Evolutionary conservation across 2,797 vertebrate species (phyloP).

Genomic region (Notolabrus celidotus): DNA sequence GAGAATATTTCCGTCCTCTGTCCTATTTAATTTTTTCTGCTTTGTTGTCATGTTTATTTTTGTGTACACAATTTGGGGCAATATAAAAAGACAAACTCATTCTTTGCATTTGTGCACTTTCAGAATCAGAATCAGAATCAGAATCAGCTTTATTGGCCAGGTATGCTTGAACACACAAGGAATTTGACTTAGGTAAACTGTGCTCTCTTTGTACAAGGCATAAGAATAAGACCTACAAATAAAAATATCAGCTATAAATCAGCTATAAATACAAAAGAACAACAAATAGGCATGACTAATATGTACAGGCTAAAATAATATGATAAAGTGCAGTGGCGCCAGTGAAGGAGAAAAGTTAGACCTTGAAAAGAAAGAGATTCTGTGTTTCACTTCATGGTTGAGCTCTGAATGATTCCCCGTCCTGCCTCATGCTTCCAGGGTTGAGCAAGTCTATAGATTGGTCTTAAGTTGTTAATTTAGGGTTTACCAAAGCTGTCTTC

Average conservation of each 20-base stretch:
- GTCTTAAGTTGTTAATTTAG: slow-evolving; percentile 33
- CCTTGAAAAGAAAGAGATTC: not conserved
- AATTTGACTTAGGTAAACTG: no score
- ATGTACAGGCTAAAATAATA: no score
- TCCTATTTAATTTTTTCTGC: not conserved
- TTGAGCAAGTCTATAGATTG: slow-evolving; percentile 16
- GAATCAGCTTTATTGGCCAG: no score
- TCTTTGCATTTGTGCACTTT: not conserved
- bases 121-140: no score
- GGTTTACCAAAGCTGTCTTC: slow-evolving; percentile 45
- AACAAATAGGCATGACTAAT: no score
- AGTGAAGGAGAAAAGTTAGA: not conserved
- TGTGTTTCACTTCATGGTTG: not conserved
- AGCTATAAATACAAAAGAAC: not conserved
- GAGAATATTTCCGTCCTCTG: not conserved
- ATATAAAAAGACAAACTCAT: not conserved
- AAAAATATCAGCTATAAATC: no score
- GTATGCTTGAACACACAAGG: no score
- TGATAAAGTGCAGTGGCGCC: no score
- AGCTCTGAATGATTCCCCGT: not conserved
- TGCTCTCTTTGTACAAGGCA: no score
- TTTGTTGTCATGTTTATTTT: not conserved
- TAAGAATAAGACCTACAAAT: no score
- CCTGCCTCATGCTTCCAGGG: not conserved
- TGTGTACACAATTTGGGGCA: not conserved